These are phyloP conservation scores for Agrypnus murinus DNA, from an alignment of 2,888 invertebrate species.

Conservation along the genomic window DNA sequence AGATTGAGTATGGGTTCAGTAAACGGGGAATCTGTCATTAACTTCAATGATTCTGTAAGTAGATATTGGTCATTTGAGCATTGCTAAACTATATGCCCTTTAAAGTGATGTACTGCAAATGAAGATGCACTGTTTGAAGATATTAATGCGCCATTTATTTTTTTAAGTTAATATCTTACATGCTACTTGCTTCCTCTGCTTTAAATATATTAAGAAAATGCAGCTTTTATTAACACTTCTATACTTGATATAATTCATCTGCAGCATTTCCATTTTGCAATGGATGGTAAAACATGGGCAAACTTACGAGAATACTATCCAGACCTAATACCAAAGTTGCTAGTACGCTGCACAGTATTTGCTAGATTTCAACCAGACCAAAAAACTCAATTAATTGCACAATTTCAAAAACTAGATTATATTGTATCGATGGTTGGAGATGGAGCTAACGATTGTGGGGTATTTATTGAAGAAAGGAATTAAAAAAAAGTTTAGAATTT, in stretches of 20 bases:
- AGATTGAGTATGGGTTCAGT: slow-evolving; percentile 56
- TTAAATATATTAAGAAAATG: no score
- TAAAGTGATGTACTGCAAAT: no score
- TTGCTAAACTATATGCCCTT: neutral
- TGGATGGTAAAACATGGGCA: slow-evolving; percentile 86
- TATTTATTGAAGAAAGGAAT: slow-evolving; percentile 59
- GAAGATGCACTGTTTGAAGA: no score
- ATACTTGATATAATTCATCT: slow-evolving; percentile 13
- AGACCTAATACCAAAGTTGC: slow-evolving; percentile 79
- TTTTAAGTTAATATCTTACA: no score
- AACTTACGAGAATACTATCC: slow-evolving; percentile 81
- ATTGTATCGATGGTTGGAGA: slow-evolving; percentile 81
- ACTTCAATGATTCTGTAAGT: slow-evolving; percentile 60
- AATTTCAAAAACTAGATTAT: slow-evolving; percentile 81
- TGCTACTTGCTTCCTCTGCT: no score
- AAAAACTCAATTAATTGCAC: slow-evolving; percentile 84
- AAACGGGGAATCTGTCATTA: slow-evolving; percentile 50
- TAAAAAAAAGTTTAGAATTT: slow-evolving; percentile 5
- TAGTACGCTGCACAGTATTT: slow-evolving; percentile 84
- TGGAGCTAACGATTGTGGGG: slow-evolving; percentile 91
- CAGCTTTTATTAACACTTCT: no score
- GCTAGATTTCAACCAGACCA: slow-evolving; percentile 89
- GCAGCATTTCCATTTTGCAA: slow-evolving; percentile 72
- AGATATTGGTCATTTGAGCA: slow-evolving; percentile 1
- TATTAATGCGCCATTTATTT: no score